Evolutionary conservation across 2,797 vertebrate species (phyloP), one percentile per base, ranked within the genome.

Genomic region (Pangasius sanitwongsei): DNA sequence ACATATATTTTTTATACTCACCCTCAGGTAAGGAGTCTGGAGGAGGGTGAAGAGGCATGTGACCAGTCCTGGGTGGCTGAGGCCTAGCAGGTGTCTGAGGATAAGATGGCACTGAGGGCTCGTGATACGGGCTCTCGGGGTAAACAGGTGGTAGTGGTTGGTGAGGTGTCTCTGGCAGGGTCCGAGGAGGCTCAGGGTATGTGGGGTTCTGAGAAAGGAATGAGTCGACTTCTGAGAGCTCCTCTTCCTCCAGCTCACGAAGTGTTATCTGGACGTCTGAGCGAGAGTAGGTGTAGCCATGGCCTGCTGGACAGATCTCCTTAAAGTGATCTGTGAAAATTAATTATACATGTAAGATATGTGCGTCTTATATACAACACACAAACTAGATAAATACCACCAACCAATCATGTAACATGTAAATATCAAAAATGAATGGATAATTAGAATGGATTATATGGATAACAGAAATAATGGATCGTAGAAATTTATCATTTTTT

Each of bases 201-300:
- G 55, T 80, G 20, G 85, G 87, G 50, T 78, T 72, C 61, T 89
- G 87, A n/a, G 88, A 72, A 83, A 6, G 88, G 91, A 89, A 93
- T 89, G 53, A 90, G 15, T 92, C 92, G 0, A 94, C 94, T 88
- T 94, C 90, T 90, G 96, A 95, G 91, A 98, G 91, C 81, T 97
- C 97, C 7, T 97, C 97, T 31, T 96, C 95, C 61, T 97, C 97
- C 1, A 98, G 95, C 92, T 97, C 97, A 89, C 97, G 96, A 94
- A 98, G 93, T 7, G 95, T 95, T 85, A 96, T 94, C 94, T 96
- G 96, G 84, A 97, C 93, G 13, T 97, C 96, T 11, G 96, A 96
- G 89, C 93, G 94, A 0, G 96, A 96, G 94, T 97, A 97, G 44
- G 96, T 96, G 67, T 96, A 97, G 83, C 96, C 96, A 0, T 97